Evolutionary conservation across 92 coral and sea anemone genomes (phyloP).

Genomic region (Desmophyllum pertusum): DNA sequence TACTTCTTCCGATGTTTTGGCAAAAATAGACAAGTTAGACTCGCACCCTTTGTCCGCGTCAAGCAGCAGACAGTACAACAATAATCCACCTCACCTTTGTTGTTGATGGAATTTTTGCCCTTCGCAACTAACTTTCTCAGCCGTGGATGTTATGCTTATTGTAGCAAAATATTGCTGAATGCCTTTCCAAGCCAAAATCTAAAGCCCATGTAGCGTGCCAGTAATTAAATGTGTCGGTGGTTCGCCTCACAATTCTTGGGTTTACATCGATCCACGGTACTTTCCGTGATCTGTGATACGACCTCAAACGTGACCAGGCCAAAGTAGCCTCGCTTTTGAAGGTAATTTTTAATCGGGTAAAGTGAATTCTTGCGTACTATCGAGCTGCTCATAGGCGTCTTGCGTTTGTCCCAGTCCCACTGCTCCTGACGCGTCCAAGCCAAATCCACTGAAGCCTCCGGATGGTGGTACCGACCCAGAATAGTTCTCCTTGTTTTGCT

Average conservation of each 20-base stretch:
- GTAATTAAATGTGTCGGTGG: conserved; percentile 31
- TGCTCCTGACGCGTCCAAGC: conserved; percentile 42
- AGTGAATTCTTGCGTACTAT: conserved; percentile 50
- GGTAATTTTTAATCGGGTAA: conserved; percentile 62
- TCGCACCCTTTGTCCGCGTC: conserved; percentile 37
- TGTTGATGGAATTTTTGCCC: conserved; percentile 54
- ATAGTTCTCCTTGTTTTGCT: conserved; percentile 53
- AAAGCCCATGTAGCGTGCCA: conserved; percentile 60
- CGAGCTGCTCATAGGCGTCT: conserved; percentile 46
- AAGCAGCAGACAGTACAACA: conserved; percentile 32
- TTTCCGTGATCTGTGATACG: conserved; percentile 49
- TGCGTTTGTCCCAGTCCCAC: conserved; percentile 73
- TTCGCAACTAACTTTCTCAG: conserved; percentile 41
- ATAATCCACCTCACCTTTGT: conserved; percentile 3
- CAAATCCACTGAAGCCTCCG: conserved; percentile 46
- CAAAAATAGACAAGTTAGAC: conserved; percentile 46
- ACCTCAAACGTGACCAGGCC: conserved; percentile 69
- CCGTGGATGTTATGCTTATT: conserved; percentile 7
- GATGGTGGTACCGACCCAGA: conserved; percentile 58
- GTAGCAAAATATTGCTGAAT: conserved; percentile 37
- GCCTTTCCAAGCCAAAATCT: conserved; percentile 40
- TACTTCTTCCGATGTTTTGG: conserved; percentile 32
- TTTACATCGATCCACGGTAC: conserved; percentile 53
- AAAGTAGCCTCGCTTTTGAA: conserved; percentile 63
- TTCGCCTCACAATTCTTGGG: conserved; percentile 54